These are phyloP conservation scores for Lucilia sericata DNA, from an alignment of 1,140 invertebrate genomes.

Conservation along the genomic window DNA sequence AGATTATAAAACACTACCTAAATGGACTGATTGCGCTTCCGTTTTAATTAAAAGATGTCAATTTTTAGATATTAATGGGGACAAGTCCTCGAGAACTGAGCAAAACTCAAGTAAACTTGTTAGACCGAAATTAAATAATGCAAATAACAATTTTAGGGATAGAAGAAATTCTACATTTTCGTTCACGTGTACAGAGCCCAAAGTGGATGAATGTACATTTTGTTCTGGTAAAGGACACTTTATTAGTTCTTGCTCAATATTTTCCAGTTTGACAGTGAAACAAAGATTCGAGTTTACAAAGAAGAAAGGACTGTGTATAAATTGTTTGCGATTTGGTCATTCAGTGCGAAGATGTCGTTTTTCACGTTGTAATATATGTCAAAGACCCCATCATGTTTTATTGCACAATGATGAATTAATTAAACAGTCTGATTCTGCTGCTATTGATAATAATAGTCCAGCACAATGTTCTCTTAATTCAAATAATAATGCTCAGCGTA, in stretches of 20 bases:
- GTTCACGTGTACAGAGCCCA: background rate
- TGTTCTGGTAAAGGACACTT: background rate
- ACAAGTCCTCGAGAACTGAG: too few species aligned
- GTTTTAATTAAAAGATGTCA: too few species aligned
- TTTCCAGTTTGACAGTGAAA: background rate
- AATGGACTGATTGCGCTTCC: too few species aligned
- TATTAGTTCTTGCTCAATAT: background rate
- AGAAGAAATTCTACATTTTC: too few species aligned
- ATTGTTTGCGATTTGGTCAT: background rate
- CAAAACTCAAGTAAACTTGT: too few species aligned
- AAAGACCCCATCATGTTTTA: background rate
- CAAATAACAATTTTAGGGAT: too few species aligned
- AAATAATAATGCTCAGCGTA: constrained; percentile 33
- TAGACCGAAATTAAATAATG: too few species aligned
- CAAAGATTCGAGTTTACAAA: background rate
- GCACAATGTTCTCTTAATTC: background rate
- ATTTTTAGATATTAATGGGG: too few species aligned
- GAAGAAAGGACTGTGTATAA: background rate
- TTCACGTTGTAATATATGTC: background rate
- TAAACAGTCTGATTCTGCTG: background rate
- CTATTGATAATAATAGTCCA: background rate
- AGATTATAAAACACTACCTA: too few species aligned
- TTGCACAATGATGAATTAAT: background rate
- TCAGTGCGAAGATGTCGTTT: background rate
- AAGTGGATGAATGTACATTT: background rate